Evolutionary conservation across 2,888 invertebrate species (phyloP).

Genomic region (Merodon equestris): DNA sequence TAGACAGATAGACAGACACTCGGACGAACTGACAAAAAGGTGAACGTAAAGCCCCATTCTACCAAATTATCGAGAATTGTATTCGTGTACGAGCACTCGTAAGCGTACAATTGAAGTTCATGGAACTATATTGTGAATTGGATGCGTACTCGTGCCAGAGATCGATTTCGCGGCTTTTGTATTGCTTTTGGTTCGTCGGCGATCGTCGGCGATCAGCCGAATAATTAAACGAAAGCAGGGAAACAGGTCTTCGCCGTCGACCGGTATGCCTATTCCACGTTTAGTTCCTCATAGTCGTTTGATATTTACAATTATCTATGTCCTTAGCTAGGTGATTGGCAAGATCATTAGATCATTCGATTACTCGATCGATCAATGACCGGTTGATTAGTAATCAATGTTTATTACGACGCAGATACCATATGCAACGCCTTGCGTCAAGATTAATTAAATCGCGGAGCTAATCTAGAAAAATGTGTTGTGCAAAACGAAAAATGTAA

Average conservation of each 20-base stretch:
- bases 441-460: conserved; percentile 16
- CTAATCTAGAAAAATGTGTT: conserved; percentile 9
- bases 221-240: conserved; percentile 57
- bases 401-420: conserved; percentile 32
- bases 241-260: conserved; percentile 35
- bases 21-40: neutral
- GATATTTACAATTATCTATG: too few species aligned
- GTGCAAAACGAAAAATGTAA: conserved; percentile 3
- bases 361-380: neutral
- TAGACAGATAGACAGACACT: conserved; percentile 10
- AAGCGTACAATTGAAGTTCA: conserved; percentile 3
- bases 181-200: conserved; percentile 35
- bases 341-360: too few species aligned
- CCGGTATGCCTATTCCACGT: too few species aligned
- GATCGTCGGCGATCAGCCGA: conserved; percentile 40
- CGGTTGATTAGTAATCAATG: neutral
- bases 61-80: conserved; percentile 39
- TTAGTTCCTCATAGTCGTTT: too few species aligned
- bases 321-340: neutral
- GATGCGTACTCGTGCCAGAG: conserved; percentile 34
- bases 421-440: conserved; percentile 37
- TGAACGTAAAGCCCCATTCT: conserved; percentile 17
- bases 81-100: conserved; percentile 1
- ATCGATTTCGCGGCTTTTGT: too few species aligned
- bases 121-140: conserved; percentile 29